Evolutionary conservation across 2,113 vertebrate genomes (phyloP).

Genomic region (Arvicanthis niloticus): DNA sequence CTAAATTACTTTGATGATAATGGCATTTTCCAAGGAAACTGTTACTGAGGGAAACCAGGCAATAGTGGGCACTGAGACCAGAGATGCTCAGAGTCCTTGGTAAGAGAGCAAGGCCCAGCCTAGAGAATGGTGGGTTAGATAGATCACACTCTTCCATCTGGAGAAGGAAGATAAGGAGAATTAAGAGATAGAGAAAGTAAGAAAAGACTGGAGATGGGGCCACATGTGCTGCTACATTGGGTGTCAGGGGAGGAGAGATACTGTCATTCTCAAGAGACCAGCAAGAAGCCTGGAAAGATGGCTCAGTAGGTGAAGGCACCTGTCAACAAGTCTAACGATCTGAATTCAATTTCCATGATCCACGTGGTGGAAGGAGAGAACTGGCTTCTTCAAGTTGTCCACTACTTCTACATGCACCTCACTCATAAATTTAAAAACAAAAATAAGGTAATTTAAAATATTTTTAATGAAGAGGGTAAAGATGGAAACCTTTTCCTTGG

Average conservation of each 20-base stretch:
- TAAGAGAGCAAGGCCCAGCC: background rate
- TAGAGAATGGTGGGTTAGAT: background rate
- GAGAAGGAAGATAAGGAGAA: background rate
- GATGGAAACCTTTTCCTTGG: background rate
- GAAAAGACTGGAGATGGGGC: background rate
- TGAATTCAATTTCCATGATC: background rate
- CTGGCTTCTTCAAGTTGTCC: background rate
- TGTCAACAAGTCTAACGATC: background rate
- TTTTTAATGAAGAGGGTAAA: background rate
- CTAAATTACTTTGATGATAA: background rate
- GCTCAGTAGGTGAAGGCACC: background rate
- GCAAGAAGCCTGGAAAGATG: background rate
- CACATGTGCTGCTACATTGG: accelerated
- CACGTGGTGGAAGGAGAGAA: background rate
- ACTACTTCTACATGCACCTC: background rate
- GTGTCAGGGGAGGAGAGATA: background rate
- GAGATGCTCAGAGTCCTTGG: background rate
- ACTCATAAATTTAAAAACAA: background rate
- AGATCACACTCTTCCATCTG: background rate
- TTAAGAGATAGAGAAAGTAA: background rate
- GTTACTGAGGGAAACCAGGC: background rate
- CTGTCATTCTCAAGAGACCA: background rate
- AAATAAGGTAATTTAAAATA: background rate
- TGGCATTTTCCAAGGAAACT: background rate
- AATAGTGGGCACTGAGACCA: background rate